Conservation (phyloP, 2,888 invertebrate genomes). For the Holacanthella duospinosa region DNA sequence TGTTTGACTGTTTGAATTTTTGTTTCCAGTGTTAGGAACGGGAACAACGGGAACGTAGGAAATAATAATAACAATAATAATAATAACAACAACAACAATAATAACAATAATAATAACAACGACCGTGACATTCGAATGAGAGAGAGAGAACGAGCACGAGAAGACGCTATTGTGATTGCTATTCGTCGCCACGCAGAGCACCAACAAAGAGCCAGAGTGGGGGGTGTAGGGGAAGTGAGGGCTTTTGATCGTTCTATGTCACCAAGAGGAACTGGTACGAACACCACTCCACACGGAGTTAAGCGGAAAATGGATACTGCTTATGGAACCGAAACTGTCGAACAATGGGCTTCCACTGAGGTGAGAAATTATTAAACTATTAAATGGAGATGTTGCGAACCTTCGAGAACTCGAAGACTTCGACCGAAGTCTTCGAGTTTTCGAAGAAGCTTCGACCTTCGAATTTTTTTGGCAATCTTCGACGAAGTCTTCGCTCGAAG, state of each 20-base stretch:
- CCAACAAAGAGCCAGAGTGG: neutral
- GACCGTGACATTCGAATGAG: conserved; percentile 21
- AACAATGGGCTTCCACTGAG: conserved; percentile 35
- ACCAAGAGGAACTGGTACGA: neutral
- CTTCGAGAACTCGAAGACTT: no score
- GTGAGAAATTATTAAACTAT: conserved; percentile 12
- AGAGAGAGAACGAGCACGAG: conserved; percentile 15
- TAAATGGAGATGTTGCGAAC: neutral
- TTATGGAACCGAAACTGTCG: conserved; percentile 35
- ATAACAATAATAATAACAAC: conserved; percentile 16
- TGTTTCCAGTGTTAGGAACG: neutral
- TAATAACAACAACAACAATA: neutral
- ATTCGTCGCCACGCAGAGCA: conserved; percentile 7
- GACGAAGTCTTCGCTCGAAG: no score
- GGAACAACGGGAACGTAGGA: neutral
- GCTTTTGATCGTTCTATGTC: neutral
- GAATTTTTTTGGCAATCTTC: no score
- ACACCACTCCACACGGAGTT: conserved; percentile 6
- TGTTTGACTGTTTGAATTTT: neutral
- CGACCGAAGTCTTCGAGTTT: no score
- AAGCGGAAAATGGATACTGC: conserved; percentile 26
- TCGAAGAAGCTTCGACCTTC: no score
- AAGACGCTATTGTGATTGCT: neutral
- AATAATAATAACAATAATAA: neutral
- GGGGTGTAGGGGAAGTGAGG: neutral